Base-by-base conservation (phyloP, 2,888 invertebrate species). In the Nasonovia ribisnigri region DNA sequence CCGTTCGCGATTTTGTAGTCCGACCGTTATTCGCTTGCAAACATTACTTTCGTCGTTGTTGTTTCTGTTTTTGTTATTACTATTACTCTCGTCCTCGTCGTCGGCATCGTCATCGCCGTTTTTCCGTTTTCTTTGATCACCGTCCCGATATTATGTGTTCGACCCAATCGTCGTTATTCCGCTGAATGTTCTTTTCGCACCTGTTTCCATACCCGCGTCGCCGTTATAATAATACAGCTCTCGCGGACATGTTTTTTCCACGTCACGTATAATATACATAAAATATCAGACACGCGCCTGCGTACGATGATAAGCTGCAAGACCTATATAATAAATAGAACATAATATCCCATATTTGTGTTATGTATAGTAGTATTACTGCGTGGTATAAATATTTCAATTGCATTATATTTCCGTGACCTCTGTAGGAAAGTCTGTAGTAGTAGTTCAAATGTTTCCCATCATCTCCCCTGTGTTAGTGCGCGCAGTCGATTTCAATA, bases 101-200 rank as follows among this genome's bases (percentile, higher is more conserved):
- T 77, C 77, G 20, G 36, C 77, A 6, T 77, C 8, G 77, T 36
- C 77, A 20, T 77, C 16, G 77, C 0, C n/a, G 77, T 36, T 77
- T 77, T 77, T 77, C 36, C 36, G 77, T 77, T 77, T 77, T 77
- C 77, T 77, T 77, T 77, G 77, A 77, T 77, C 77, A 77, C 77
- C 77, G 0, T 36, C 8, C 36, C 77, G 77, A 77, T 77, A 77
- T 77, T 77, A 77, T 77, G 77, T 77, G 77, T 36, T 77, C 77
- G 77, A 77, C 77, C 77, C 77, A 77, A 77, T 77, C 77, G 77
- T 20, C 77, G 77, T 77, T 77, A 36, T 77, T 20, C 77, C 36
- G 3, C 77, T 2, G 20, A 77, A 77, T 36, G 77, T 77, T 77
- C 20, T 36, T 77, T 77, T 36, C 36, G 77, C 77, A 77, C 77